Conservation (phyloP, 2,113 vertebrate species). For the Oophaga pumilio region DNA sequence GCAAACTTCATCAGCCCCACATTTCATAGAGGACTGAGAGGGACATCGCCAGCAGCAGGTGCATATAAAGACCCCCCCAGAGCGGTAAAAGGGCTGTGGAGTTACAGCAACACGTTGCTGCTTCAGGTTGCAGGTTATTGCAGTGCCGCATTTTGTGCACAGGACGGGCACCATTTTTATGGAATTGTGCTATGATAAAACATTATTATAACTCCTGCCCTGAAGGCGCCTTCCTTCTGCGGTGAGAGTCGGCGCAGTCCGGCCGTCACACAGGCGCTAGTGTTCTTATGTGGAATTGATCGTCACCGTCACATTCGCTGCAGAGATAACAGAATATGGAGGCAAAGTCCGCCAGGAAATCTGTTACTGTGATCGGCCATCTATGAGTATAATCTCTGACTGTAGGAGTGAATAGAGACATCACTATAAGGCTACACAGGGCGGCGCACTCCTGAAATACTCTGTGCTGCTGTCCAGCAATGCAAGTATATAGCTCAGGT, state of each 20-base stretch:
- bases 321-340: not conserved
- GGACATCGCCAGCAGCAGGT: no score
- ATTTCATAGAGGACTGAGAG: no score
- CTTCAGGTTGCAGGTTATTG: no score
- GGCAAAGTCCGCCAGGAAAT: not conserved
- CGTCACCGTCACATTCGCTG: not conserved
- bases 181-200: no score
- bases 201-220: no score
- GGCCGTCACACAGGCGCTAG: not conserved
- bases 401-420: not conserved
- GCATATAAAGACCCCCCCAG: no score
- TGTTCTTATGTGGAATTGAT: not conserved
- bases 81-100: no score
- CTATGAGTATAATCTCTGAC: not conserved
- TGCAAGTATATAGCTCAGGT: no score
- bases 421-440: not conserved
- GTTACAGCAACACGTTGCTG: no score
- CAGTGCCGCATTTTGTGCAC: no score
- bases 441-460: not conserved
- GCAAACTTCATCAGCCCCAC: no score
- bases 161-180: no score
- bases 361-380: not conserved
- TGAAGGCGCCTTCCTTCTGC: not conserved
- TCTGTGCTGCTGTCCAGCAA: not conserved
- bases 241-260: not conserved